Percentiles rank a stretch among this genome's conserved stretches.
Evolutionary conservation across 2,797 vertebrate genomes (phyloP).

Genomic region (Acipenser ruthenus): DNA sequence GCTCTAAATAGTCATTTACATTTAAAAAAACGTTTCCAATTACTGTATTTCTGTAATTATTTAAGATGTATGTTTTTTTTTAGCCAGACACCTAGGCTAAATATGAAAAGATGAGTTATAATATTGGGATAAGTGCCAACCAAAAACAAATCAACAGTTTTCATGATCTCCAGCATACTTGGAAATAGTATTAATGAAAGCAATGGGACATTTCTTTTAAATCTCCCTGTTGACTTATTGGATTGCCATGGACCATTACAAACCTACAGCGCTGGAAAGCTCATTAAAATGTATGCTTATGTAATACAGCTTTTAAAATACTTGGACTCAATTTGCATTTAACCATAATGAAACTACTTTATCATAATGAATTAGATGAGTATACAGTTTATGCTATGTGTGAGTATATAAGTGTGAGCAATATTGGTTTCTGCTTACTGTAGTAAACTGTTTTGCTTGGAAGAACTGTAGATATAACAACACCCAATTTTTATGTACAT

Average conservation of each 20-base stretch:
- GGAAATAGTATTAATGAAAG: conserved; percentile 51
- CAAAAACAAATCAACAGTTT: conserved; percentile 62
- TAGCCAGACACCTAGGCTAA: conserved; percentile 34
- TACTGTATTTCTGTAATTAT: not conserved
- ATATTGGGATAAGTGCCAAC: conserved; percentile 52
- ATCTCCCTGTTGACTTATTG: conserved; percentile 40
- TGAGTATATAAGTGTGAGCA: too few species aligned
- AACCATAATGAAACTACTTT: too few species aligned
- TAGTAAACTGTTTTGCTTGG: too few species aligned
- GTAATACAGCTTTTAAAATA: conserved; percentile 9
- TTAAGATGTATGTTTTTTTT: not conserved
- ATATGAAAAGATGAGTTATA: conserved; percentile 33
- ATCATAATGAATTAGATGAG: too few species aligned
- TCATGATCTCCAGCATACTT: conserved; percentile 42
- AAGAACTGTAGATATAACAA: too few species aligned
- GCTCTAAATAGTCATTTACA: not conserved
- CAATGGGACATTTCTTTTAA: conserved; percentile 36
- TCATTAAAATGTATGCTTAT: conserved; percentile 1
- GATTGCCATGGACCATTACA: conserved; percentile 30
- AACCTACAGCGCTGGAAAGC: conserved; percentile 21
- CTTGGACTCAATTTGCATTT: too few species aligned
- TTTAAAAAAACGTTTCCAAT: not conserved
- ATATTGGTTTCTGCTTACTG: too few species aligned
- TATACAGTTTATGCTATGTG: too few species aligned
- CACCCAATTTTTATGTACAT: too few species aligned